phyloP scores from a whole-genome alignment of 2,888 invertebrate species.

The Ethmia dodecea region DNA sequence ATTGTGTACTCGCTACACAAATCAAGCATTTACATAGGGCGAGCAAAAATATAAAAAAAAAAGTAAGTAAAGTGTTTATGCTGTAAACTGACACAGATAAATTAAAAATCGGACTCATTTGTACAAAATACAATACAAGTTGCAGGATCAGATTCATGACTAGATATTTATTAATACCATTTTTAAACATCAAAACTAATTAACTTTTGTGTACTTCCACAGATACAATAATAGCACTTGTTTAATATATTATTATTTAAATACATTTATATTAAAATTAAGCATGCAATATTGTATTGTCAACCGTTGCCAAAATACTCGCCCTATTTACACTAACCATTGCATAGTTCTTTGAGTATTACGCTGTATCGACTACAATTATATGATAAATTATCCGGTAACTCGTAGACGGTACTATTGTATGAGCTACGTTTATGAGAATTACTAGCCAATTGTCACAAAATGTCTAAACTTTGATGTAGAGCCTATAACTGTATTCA shows the following conservation, averaged over 20 bases:
- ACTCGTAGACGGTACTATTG: constrained; percentile 28
- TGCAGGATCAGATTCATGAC: constrained; percentile 48
- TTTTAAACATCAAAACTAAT: constrained; percentile 3
- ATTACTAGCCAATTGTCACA: constrained; percentile 38
- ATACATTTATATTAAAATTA: constrained; percentile 50
- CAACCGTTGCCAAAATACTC: constrained; percentile 65
- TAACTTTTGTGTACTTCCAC: constrained; percentile 14
- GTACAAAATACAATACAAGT: too few species aligned
- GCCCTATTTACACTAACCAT: constrained; percentile 61
- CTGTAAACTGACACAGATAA: too few species aligned
- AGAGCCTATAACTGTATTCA: too few species aligned
- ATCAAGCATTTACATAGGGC: constrained; percentile 64
- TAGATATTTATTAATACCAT: constrained; percentile 35
- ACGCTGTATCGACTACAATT: constrained; percentile 29
- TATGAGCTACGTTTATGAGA: constrained; percentile 1
- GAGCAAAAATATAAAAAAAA: constrained; percentile 30
- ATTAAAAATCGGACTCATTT: too few species aligned
- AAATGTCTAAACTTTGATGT: constrained; percentile 65
- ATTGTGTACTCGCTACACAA: constrained; percentile 33
- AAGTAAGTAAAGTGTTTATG: too few species aligned
- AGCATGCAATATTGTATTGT: constrained; percentile 67
- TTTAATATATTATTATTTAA: constrained; percentile 24
- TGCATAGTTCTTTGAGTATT: constrained; percentile 56
- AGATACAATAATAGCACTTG: constrained; percentile 36
- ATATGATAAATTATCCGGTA: constrained; percentile 40